Evolutionary conservation across 2,113 vertebrate genomes (phyloP).

Genomic region (Phodopus roborovskii): DNA sequence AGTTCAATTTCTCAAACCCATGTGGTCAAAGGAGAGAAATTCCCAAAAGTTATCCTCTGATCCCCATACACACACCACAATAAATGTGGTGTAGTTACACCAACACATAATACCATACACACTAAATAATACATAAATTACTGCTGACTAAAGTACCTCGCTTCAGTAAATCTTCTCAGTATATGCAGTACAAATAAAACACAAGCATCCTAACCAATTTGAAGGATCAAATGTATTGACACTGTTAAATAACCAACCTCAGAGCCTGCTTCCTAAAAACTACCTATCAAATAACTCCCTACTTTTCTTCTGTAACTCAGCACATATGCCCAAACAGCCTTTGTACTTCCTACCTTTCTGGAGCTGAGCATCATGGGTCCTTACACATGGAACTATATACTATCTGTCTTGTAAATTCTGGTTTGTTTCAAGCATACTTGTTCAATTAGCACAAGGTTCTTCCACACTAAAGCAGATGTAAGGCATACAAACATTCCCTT

Average conservation of each 20-base stretch:
- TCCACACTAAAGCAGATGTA: not conserved
- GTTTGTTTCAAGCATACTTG: not conserved
- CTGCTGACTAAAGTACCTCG: not conserved
- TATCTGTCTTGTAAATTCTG: not conserved
- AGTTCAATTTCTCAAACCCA: not conserved
- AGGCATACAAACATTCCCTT: slow-evolving; percentile 5
- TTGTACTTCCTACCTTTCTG: not conserved
- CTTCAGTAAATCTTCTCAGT: not conserved
- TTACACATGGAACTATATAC: not conserved
- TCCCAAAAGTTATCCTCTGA: not conserved
- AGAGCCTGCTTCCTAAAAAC: not conserved
- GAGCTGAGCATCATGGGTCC: not conserved
- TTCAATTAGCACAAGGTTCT: not conserved
- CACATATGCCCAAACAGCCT: not conserved
- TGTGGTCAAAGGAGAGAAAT: not conserved
- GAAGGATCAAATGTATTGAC: not conserved
- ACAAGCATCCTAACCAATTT: not conserved
- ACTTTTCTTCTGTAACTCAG: not conserved
- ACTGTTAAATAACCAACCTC: not conserved
- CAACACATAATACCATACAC: not conserved
- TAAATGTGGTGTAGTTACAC: not conserved
- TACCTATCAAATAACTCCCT: not conserved
- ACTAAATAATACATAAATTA: not conserved
- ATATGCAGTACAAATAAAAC: not conserved
- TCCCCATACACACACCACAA: not conserved